A percentile compares a stretch with the other conserved stretches of the same genome.
phyloP scores from a whole-genome alignment of 2,797 vertebrate species.

The Ambastaia sidthimunki region DNA sequence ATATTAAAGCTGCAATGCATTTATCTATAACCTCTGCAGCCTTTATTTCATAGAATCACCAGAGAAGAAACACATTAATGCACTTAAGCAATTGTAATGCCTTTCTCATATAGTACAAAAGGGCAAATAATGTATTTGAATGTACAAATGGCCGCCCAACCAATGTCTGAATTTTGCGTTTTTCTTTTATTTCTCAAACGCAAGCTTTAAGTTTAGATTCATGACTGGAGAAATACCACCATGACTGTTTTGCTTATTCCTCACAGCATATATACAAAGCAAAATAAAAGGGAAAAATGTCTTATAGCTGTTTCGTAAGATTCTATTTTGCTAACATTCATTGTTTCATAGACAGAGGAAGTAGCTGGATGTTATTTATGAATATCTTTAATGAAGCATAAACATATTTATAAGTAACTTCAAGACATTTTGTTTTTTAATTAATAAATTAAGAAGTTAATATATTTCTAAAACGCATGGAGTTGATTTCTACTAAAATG shows the following conservation, averaged over 20 bases:
- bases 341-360: slow-evolving; percentile 85
- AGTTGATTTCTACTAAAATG: slow-evolving; percentile 84
- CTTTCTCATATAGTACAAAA: slow-evolving; percentile 75
- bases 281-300: slow-evolving; percentile 67
- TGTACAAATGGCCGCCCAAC: slow-evolving; percentile 75
- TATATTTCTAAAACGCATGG: slow-evolving; percentile 86
- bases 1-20: slow-evolving; percentile 75
- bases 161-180: slow-evolving; percentile 72
- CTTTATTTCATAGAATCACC: slow-evolving; percentile 75
- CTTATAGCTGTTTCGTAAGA: slow-evolving; percentile 81
- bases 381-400: slow-evolving; percentile 78
- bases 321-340: slow-evolving; percentile 89
- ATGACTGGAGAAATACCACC: slow-evolving; percentile 70
- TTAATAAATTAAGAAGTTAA: slow-evolving; percentile 84
- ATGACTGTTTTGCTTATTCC: slow-evolving; percentile 81
- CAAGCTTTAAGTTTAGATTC: slow-evolving; percentile 78
- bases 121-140: slow-evolving; percentile 80
- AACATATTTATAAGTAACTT: slow-evolving; percentile 87
- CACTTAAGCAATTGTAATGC: slow-evolving; percentile 81
- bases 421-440: slow-evolving; percentile 86
- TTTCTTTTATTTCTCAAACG: slow-evolving; percentile 68
- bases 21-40: slow-evolving; percentile 70
- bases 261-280: slow-evolving; percentile 79
- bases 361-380: slow-evolving; percentile 89
- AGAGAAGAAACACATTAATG: slow-evolving; percentile 81